Conservation (phyloP, 2,797 vertebrate genomes). For the Eospalax fontanierii region DNA sequence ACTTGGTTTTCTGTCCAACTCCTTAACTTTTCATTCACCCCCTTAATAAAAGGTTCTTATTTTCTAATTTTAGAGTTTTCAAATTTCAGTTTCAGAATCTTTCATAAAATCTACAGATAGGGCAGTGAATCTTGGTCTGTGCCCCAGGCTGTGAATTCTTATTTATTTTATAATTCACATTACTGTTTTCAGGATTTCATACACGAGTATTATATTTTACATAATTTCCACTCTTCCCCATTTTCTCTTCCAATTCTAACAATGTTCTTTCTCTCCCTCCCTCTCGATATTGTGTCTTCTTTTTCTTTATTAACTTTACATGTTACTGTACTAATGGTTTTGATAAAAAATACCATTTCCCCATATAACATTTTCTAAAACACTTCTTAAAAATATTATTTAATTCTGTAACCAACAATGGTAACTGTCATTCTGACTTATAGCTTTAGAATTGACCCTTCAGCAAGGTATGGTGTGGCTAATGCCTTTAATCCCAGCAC, state of each 20-base stretch:
- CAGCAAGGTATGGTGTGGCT: too few species aligned
- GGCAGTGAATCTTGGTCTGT: neutral
- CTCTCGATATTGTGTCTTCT: too few species aligned
- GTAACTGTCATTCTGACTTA: neutral
- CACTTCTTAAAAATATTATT: neutral
- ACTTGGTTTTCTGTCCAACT: neutral
- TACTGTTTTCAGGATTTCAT: too few species aligned
- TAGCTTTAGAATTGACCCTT: neutral
- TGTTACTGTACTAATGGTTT: neutral
- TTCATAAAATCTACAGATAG: neutral
- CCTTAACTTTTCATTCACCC: neutral
- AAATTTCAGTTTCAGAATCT: neutral
- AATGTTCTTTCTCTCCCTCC: too few species aligned
- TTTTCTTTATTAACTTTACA: too few species aligned
- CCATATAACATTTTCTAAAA: neutral
- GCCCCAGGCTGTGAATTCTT: neutral
- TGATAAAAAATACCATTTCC: neutral
- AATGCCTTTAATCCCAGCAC: too few species aligned
- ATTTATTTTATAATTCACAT: neutral
- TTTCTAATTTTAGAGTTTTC: slow-evolving; percentile 20
- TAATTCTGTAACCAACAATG: neutral
- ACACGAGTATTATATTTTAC: too few species aligned
- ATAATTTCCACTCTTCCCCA: too few species aligned
- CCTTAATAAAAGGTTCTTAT: neutral
- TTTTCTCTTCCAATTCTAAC: too few species aligned